Evolutionary conservation across 2,888 invertebrate genomes (phyloP), one percentile per base, ranked within the genome.

Genomic region (Crocallis elinguaria): DNA sequence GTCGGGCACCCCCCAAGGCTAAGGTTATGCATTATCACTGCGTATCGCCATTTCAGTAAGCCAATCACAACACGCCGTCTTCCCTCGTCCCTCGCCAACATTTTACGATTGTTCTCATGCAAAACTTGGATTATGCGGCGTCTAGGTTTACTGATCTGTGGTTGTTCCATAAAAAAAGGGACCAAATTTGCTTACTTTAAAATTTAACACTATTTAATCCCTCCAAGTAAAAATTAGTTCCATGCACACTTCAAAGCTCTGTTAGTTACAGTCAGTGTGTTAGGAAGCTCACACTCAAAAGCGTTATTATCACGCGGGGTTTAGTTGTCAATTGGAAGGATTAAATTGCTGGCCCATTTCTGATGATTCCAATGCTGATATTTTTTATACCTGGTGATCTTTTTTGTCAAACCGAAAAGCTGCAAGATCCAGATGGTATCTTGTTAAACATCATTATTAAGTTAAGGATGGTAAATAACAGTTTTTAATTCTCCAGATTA

Each of bases 241-340:
- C 67, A 70, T 66, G 67, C 67, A 64, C 57, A 70, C 64, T 25
- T 27, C 64, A 73, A 58, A 62, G 61, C 66, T 64, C 3, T 12
- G 33, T 55, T 58, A 58, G 17, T 39, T 8, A 29, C 5, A 14
- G 49, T 76, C 64, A 74, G 64, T 63, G 38, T 46, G 62, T 75
- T 69, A 74, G 25, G 45, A 64, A 67, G 68, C 72, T 33, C 57
- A 29, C 61, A 67, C 51, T 46, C 33, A 16, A 56, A 59, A 37
- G 25, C 48, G 35, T 53, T 45, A 54, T 12, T 44, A 49, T n/a
- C 29, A 45, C 33, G 35, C 38, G 2, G 13, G n/a, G 3, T 9
- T 44, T 45, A 39, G 14, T 35, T 6, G 0, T 32, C 25, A 21
- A 23, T 44, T 38, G 44, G 27, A 44, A 38, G 33, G 38, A 39